Evolutionary conservation across 1,140 invertebrate genomes (phyloP).

Genomic region (Hestina assimilis): DNA sequence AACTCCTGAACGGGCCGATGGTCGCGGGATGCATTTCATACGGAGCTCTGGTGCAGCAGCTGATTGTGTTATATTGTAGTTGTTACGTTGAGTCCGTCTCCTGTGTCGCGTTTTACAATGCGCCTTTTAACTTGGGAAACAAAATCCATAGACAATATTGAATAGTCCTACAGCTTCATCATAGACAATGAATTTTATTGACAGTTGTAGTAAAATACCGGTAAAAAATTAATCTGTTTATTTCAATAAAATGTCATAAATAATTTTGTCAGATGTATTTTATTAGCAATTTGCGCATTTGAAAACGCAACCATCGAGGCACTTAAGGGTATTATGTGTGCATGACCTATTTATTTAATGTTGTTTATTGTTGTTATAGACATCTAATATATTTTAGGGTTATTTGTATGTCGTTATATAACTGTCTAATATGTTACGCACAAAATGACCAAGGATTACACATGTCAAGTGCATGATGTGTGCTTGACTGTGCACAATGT

Average conservation of each 20-base stretch:
- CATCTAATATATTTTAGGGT: slow-evolving; percentile 2
- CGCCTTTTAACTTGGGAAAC: too few species aligned
- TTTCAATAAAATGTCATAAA: too few species aligned
- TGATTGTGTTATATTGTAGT: neutral
- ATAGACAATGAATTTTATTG: too few species aligned
- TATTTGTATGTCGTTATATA: neutral
- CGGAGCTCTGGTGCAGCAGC: slow-evolving; percentile 1
- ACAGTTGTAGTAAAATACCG: too few species aligned
- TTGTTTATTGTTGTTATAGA: slow-evolving; percentile 8
- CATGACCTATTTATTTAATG: slow-evolving; percentile 12
- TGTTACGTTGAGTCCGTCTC: neutral
- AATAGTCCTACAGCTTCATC: too few species aligned
- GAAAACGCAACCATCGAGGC: neutral
- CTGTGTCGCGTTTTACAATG: neutral
- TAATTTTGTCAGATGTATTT: too few species aligned
- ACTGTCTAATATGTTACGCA: neutral
- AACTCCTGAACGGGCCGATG: neutral
- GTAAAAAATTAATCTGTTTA: too few species aligned
- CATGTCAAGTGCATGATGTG: too few species aligned
- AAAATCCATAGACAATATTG: too few species aligned
- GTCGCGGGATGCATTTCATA: slow-evolving; percentile 8
- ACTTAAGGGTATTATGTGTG: slow-evolving; percentile 3
- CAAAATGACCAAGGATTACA: too few species aligned
- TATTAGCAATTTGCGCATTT: neutral
- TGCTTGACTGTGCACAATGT: too few species aligned